Evolutionary conservation across 2,888 invertebrate species (phyloP), one percentile per base, ranked within the genome.

Genomic region (Cacoxenus indagator): DNA sequence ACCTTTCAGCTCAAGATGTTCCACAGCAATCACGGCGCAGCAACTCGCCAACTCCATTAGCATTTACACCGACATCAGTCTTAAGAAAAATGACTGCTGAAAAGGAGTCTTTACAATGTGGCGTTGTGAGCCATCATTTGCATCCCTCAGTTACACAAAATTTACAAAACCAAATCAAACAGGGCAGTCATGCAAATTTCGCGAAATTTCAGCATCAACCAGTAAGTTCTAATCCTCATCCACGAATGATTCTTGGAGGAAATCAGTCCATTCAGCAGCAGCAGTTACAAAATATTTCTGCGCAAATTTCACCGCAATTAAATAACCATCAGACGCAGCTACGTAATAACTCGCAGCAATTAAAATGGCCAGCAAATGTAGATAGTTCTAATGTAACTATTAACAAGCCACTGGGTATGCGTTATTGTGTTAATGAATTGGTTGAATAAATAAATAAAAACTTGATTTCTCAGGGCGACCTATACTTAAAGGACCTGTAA

Each of bases 81-180:
- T 90, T 97, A 84, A 92, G 96, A 73, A 97, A 97, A 89, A 96
- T 97, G 96, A 96, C 96, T 5, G 96, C 96, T 1, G 96, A 96
- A 80, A 95, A 95, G 86, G 95, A 95, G 76, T 90, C 90, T 24
- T 59, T 69, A 31, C 68, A 54, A 9, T 37, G 31, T 65, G 66
- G 48, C 19, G n/a, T 48, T 62, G 55, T 57, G 46, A 66, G 31
- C 57, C 76, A 51, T 54, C 72, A 62, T 61, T 75, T 64, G 46
- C 78, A 67, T n/a, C 14, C 67, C 37, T 73, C 67, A 29, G 70
- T 71, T 45, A 67, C 64, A 37, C 65, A 67, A 37, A 72, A 73
- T 48, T 71, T 68, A 67, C 71, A 70, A 54, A 71, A 70, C n/a
- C 69, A 67, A 68, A 48, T 64, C 8, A 78, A 77, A 59, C 70